These are phyloP conservation scores for Serinus canaria DNA, from an alignment of 2,113 vertebrate genomes.

Conservation along the genomic window DNA sequence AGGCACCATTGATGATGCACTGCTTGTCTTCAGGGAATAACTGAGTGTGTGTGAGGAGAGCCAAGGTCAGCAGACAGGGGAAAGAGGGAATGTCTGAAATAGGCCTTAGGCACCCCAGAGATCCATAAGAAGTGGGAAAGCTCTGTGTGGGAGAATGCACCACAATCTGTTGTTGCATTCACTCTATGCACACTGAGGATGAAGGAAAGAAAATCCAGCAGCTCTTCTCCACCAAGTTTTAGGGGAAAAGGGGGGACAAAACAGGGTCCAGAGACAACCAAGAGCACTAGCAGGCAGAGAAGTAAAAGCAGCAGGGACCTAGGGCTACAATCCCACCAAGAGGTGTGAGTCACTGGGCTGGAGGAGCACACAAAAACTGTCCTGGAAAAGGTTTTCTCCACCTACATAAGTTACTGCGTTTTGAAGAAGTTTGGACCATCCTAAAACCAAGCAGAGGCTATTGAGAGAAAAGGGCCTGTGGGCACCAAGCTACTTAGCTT, in stretches of 20 bases:
- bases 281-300: not conserved
- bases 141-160: not conserved
- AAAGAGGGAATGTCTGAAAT: not conserved
- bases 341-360: not conserved
- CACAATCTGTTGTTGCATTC: not conserved
- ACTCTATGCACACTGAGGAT: not conserved
- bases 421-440: not conserved
- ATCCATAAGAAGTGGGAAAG: not conserved
- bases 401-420: not conserved
- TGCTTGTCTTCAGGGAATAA: not conserved
- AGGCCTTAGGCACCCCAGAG: not conserved
- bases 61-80: not conserved
- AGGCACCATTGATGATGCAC: not conserved
- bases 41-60: not conserved
- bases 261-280: not conserved
- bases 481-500: not conserved
- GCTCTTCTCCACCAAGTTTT: not conserved
- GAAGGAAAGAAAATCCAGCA: not conserved
- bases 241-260: not conserved
- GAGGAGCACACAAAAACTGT: not conserved
- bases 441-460: not conserved
- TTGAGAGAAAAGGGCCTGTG: not conserved
- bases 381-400: not conserved
- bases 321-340: not conserved
- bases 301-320: not conserved